Percentiles rank a stretch among this genome's conserved stretches.
Conservation (phyloP, 2,888 invertebrate species). For the Dicranocentrus wangi region DNA sequence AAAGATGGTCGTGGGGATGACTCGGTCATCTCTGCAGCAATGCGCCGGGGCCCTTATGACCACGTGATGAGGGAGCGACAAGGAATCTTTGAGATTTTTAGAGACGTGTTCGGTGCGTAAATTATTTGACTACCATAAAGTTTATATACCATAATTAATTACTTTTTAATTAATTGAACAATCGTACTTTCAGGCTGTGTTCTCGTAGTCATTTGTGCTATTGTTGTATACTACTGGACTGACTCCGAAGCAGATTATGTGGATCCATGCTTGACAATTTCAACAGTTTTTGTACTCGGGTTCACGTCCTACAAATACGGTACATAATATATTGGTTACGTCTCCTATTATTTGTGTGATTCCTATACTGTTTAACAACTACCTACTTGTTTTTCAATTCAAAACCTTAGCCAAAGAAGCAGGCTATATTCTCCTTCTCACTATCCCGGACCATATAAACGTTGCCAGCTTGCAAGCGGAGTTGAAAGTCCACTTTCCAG, state of each 20-base stretch:
- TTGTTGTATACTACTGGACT: constrained; percentile 78
- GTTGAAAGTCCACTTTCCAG: constrained; percentile 81
- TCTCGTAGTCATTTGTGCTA: constrained; percentile 83
- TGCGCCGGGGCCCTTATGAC: constrained; percentile 56
- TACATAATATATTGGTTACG: constrained; percentile 36
- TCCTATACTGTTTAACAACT: constrained; percentile 15
- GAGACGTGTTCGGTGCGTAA: constrained; percentile 79
- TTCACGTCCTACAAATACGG: constrained; percentile 86
- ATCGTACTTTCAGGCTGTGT: constrained; percentile 81
- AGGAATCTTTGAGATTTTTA: constrained; percentile 79
- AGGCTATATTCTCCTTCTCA: constrained; percentile 90
- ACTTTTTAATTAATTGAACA: no score
- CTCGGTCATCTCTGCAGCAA: constrained; percentile 68
- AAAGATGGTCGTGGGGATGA: constrained; percentile 71
- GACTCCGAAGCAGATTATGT: constrained; percentile 79
- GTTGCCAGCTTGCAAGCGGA: constrained; percentile 82
- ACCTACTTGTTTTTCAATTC: constrained; percentile 75
- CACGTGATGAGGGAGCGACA: constrained; percentile 75
- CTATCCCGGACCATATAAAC: constrained; percentile 91
- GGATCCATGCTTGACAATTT: constrained; percentile 85
- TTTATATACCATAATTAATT: neutral
- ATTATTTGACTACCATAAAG: constrained; percentile 1
- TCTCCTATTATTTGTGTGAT: neutral
- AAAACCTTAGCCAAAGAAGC: constrained; percentile 95
- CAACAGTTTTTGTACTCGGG: constrained; percentile 83